A percentile compares a stretch with the other conserved stretches of the same genome.
Evolutionary conservation across 2,888 invertebrate genomes (phyloP).

Genomic region (Ormia ochracea): DNA sequence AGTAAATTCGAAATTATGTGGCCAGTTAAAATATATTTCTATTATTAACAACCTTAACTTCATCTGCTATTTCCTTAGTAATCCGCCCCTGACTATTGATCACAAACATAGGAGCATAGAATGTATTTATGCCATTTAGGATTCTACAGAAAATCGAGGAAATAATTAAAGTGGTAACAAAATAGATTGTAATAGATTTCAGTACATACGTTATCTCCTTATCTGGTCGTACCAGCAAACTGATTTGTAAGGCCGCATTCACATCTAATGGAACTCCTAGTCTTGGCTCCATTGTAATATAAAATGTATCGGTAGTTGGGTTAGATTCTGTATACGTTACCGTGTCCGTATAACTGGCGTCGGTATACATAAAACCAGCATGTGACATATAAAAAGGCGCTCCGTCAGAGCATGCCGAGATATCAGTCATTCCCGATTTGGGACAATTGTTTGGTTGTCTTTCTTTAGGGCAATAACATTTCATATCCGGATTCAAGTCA

Average conservation of each 20-base stretch:
- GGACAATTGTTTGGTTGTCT: conserved; percentile 75
- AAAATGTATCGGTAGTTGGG: conserved; percentile 81
- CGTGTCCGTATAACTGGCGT: conserved; percentile 81
- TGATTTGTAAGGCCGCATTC: conserved; percentile 85
- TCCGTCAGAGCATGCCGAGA: conserved; percentile 83
- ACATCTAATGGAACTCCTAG: conserved; percentile 87
- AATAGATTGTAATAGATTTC: not conserved
- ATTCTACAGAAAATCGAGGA: conserved; percentile 62
- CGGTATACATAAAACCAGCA: conserved; percentile 87
- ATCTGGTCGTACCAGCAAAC: conserved; percentile 79
- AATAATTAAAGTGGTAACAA: not conserved
- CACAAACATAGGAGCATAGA: conserved; percentile 71
- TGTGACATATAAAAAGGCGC: conserved; percentile 88
- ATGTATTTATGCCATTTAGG: conserved; percentile 66
- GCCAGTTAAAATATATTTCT: not conserved
- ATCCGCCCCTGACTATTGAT: conserved; percentile 67
- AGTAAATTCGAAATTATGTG: not conserved
- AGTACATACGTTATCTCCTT: conserved; percentile 79
- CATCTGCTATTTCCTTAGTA: conserved; percentile 65
- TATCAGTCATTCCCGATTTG: conserved; percentile 81
- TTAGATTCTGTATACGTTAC: conserved; percentile 83
- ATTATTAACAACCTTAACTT: conserved; percentile 65
- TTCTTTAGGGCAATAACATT: conserved; percentile 82
- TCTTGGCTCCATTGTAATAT: conserved; percentile 83
- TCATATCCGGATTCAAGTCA: conserved; percentile 79